Percentiles rank a stretch among this genome's conserved stretches.
Evolutionary conservation across 2,113 vertebrate species (phyloP).

Genomic region (Phalacrocorax pelagicus): DNA sequence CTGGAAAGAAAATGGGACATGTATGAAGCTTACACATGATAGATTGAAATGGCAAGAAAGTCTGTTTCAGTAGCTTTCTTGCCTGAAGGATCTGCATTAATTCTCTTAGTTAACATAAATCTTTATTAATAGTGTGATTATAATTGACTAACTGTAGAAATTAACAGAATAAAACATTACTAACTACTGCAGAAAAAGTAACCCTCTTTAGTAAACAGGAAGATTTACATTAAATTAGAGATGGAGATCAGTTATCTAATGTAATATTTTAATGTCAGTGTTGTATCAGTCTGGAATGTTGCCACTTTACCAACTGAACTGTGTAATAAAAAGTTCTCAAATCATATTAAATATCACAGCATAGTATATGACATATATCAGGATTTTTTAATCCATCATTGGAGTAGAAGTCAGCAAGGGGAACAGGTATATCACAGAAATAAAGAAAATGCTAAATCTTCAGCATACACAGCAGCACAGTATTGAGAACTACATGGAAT

Average conservation of each 20-base stretch:
- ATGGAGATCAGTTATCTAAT: background rate
- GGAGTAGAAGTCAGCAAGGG: background rate
- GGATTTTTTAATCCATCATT: background rate
- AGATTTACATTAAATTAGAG: background rate
- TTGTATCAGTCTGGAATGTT: background rate
- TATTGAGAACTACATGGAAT: background rate
- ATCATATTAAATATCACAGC: background rate
- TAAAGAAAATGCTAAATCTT: background rate
- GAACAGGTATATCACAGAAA: background rate
- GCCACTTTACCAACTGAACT: slow-evolving; percentile 1
- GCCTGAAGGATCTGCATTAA: background rate
- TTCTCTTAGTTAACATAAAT: background rate
- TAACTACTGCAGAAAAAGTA: background rate
- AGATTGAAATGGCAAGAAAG: background rate
- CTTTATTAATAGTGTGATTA: background rate
- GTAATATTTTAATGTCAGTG: background rate
- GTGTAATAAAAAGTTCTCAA: background rate
- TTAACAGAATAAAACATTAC: background rate
- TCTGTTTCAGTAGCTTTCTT: background rate
- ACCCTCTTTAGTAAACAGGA: background rate
- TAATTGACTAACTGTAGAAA: background rate
- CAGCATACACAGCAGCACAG: background rate
- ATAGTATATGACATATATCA: background rate
- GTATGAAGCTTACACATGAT: background rate
- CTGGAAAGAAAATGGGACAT: background rate